Conservation (phyloP, 2,113 vertebrate species). For the Lophius piscatorius region DNA sequence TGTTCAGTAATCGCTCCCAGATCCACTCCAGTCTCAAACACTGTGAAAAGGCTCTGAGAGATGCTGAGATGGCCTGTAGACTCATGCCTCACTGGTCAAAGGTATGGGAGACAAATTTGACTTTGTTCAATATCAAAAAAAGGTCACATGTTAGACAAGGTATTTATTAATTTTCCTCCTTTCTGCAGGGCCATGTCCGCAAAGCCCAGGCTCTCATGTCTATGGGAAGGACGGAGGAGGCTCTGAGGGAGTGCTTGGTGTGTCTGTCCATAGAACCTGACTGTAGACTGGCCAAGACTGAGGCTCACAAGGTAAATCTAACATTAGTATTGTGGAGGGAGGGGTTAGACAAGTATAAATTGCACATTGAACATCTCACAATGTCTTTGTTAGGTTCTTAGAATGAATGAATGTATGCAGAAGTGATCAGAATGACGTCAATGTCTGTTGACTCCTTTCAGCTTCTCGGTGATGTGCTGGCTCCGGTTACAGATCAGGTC, state of each 20-base stretch:
- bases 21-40: conserved; percentile 89
- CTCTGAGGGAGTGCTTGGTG: conserved; percentile 88
- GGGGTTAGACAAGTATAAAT: too few species aligned
- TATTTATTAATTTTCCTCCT: background rate
- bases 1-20: conserved; percentile 91
- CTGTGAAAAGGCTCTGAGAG: conserved; percentile 83
- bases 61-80: conserved; percentile 87
- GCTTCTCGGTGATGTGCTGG: conserved; percentile 90
- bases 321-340: too few species aligned
- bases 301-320: conserved; percentile 84
- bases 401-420: background rate
- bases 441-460: conserved; percentile 52
- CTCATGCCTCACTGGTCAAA: conserved; percentile 90
- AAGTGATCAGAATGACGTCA: background rate
- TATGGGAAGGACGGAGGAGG: conserved; percentile 87
- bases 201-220: conserved; percentile 89
- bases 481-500: conserved; percentile 84
- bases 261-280: conserved; percentile 89
- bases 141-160: background rate
- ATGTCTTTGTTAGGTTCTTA: too few species aligned
- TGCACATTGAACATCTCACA: too few species aligned
- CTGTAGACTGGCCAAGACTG: conserved; percentile 83
- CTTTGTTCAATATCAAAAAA: background rate
- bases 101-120: conserved; percentile 70
- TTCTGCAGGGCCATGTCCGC: conserved; percentile 85